Evolutionary conservation across 1,140 invertebrate genomes (phyloP), one percentile per base, ranked within the genome.

Genomic region (Cyphomyrmex costatus): DNA sequence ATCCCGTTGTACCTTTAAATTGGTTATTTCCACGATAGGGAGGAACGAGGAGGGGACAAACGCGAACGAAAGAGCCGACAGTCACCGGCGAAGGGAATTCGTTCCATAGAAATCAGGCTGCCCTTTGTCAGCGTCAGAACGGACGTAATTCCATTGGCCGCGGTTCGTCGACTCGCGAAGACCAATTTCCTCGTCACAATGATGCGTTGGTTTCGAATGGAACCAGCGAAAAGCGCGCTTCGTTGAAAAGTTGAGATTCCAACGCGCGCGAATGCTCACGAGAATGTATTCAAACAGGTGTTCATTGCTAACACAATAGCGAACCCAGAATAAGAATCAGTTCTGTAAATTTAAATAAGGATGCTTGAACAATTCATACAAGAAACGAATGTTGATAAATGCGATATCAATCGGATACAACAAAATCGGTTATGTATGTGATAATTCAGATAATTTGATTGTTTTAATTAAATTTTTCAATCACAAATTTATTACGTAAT

Each of bases 1-100:
- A 77, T 89, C 71, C 84, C 86, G 87, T 88, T 88, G 84, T 76
- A 74, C 78, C 88, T 74, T 88, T 74, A 88, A 88, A 90, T 88
- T 90, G 87, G 73, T 61, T 84, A 86, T 86, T 90, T 90, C 73
- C 87, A 63, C 51, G 56, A 53, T n/a, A 46, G 36, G 21, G 46
- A 14, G 21, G 8, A 19, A 0, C 21, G 36, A 6, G 16, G 51
- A 60, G 56, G 21, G n/a, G 74, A 68, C 56, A 27, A 88, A 16
- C 42, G 63, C 60, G 84, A 77, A 53, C 76, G 74, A 84, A 85
- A 84, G 76, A 60, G 76, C 27, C 71, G 78, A 51, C 30, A 51
- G 77, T 49, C 36, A 66, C 66, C 53, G 61, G 53, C 68, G n/a
- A 51, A 77, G 60, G 36, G 61, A 46, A 79, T 76, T 65, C 56